phyloP scores from a whole-genome alignment of 2,797 vertebrate genomes.

The Hephaestus fuliginosus region DNA sequence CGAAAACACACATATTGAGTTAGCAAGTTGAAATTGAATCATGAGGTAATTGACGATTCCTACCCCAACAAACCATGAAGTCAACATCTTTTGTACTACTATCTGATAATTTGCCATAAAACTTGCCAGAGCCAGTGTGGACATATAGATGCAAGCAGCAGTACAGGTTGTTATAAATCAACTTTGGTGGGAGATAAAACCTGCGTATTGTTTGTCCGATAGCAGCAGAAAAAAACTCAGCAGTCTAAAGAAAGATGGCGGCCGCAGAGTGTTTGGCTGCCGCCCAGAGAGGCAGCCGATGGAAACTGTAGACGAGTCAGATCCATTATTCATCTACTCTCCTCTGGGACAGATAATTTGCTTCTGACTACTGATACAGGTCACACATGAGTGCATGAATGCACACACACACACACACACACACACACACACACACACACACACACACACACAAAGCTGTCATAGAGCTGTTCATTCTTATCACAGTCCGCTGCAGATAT shows the following conservation, averaged over 20 bases:
- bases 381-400: conserved; percentile 43
- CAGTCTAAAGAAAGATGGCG: conserved; percentile 15
- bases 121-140: too few relatives aligned
- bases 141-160: too few relatives aligned
- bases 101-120: too few relatives aligned
- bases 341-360: conserved; percentile 42
- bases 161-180: too few relatives aligned
- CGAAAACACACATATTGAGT: too few relatives aligned
- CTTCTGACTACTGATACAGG: conserved; percentile 52
- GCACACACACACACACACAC: conserved; percentile 46
- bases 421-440: conserved; percentile 44
- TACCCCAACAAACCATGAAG: too few relatives aligned
- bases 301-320: conserved; percentile 51
- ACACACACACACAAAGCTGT: conserved; percentile 30
- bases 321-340: conserved; percentile 62
- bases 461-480: conserved; percentile 35
- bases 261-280: conserved; percentile 35
- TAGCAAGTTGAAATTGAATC: too few relatives aligned
- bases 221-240: neutral
- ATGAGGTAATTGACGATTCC: too few relatives aligned
- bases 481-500: conserved; percentile 27
- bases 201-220: neutral
- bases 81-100: too few relatives aligned
- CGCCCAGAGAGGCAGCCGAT: conserved; percentile 36
- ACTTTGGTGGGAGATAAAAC: neutral